phyloP scores from a whole-genome alignment of 2,113 vertebrate genomes.

The Tricholaema leucomelas region DNA sequence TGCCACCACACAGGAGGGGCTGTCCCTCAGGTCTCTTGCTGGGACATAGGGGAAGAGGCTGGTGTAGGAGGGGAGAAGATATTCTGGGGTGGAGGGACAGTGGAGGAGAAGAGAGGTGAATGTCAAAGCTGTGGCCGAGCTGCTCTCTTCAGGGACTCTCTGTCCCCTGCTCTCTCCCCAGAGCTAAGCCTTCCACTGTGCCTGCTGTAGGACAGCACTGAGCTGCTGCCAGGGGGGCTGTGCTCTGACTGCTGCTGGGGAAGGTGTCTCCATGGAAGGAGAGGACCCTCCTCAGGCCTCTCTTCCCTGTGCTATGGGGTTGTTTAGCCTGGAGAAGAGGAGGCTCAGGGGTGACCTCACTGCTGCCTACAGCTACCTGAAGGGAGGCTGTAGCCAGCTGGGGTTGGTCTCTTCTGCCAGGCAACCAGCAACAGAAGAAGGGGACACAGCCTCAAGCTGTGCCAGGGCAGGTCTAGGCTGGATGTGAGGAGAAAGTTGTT shows the following conservation, averaged over 20 bases:
- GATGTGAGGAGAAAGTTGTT: too few relatives aligned
- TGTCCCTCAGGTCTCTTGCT: not conserved
- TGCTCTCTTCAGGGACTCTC: not conserved
- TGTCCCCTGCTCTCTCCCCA: not conserved
- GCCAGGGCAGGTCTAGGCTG: too few relatives aligned
- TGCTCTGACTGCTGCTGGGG: not conserved
- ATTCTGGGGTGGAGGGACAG: not conserved
- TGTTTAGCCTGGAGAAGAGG: too few relatives aligned
- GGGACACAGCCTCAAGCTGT: too few relatives aligned
- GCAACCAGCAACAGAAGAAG: too few relatives aligned
- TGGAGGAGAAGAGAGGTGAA: not conserved
- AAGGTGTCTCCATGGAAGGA: not conserved
- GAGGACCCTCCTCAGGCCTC: too few relatives aligned
- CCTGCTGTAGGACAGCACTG: accelerated
- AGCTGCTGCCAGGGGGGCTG: not conserved
- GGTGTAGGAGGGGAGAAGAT: not conserved
- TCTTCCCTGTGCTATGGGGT: too few relatives aligned
- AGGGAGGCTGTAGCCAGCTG: too few relatives aligned
- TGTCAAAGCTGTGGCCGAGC: accelerated
- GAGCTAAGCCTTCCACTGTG: not conserved
- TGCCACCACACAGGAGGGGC: not conserved
- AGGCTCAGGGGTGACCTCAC: too few relatives aligned
- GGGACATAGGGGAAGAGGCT: not conserved
- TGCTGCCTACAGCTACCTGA: too few relatives aligned
- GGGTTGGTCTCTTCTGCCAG: too few relatives aligned